Conservation (phyloP, 2,888 invertebrate species). For the Cosmopolites sordidus region DNA sequence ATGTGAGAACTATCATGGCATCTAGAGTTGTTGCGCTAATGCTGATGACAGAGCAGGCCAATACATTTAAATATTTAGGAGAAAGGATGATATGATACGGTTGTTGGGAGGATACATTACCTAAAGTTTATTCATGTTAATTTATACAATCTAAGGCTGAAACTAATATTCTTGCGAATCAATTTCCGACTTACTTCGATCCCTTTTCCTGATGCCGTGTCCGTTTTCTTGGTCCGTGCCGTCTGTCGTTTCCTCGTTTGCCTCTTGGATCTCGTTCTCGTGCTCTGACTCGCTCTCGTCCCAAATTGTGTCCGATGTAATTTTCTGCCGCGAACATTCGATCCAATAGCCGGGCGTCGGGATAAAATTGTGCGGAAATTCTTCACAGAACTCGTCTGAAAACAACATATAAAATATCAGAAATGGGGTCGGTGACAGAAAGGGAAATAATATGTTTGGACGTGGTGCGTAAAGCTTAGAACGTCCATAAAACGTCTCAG, state of each 20-base stretch:
- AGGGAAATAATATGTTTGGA: too few relatives aligned
- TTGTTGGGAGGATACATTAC: too few relatives aligned
- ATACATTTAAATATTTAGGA: too few relatives aligned
- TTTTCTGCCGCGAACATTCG: conserved; percentile 90
- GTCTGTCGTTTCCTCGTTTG: conserved; percentile 45
- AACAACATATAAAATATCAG: too few relatives aligned
- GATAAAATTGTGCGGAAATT: conserved; percentile 86
- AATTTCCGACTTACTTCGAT: conserved; percentile 42
- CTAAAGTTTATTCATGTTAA: too few relatives aligned
- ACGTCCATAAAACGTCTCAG: too few relatives aligned
- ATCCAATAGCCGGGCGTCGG: conserved; percentile 94
- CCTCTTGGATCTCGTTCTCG: conserved; percentile 56
- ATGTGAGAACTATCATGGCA: too few relatives aligned
- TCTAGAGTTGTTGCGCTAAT: too few relatives aligned
- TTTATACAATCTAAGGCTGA: neutral
- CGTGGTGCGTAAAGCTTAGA: too few relatives aligned
- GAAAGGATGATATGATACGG: too few relatives aligned
- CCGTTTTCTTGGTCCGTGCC: conserved; percentile 47
- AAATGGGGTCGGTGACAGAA: too few relatives aligned
- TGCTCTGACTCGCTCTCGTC: conserved; percentile 79
- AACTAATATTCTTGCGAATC: neutral
- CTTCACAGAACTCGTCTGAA: conserved; percentile 88
- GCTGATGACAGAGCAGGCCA: too few relatives aligned
- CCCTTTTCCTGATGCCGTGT: conserved; percentile 36
- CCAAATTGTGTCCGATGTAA: conserved; percentile 77